phyloP scores from a whole-genome alignment of 2,888 invertebrate genomes.

The Hydrotaea cyrtoneurina region DNA sequence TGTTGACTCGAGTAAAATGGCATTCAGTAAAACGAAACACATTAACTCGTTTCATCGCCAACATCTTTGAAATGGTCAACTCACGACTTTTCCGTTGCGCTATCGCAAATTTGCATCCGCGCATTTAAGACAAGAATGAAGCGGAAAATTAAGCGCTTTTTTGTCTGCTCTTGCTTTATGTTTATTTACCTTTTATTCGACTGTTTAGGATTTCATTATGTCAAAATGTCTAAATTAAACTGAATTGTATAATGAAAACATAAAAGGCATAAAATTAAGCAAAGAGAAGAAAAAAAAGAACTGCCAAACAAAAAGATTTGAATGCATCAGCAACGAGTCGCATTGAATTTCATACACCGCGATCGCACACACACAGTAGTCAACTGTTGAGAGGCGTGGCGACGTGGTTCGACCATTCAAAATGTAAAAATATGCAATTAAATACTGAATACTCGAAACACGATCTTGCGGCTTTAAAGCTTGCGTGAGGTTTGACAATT shows the following conservation, averaged over 20 bases:
- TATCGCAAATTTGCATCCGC: neutral
- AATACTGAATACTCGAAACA: slow-evolving; percentile 15
- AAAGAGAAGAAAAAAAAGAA: slow-evolving; percentile 29
- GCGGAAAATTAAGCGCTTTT: neutral
- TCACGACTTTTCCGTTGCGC: slow-evolving; percentile 53
- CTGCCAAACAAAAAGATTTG: slow-evolving; percentile 39
- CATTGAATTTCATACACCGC: too few species aligned
- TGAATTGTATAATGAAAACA: slow-evolving; percentile 53
- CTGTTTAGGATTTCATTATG: slow-evolving; percentile 62
- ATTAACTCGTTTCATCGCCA: slow-evolving; percentile 14
- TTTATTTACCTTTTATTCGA: slow-evolving; percentile 42
- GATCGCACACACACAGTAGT: slow-evolving; percentile 29
- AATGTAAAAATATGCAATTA: slow-evolving; percentile 13
- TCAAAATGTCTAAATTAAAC: slow-evolving; percentile 63
- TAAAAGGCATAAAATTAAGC: slow-evolving; percentile 57
- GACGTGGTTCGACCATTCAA: slow-evolving; percentile 13
- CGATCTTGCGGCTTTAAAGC: slow-evolving; percentile 42
- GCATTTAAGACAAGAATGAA: neutral
- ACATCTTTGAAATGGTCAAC: slow-evolving; percentile 55
- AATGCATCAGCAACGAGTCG: slow-evolving; percentile 45
- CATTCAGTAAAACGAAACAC: neutral
- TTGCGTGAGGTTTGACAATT: slow-evolving; percentile 27
- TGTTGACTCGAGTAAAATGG: slow-evolving; percentile 28
- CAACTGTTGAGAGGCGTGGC: slow-evolving; percentile 52
- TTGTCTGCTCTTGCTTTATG: slow-evolving; percentile 5